A percentile compares a stretch with the other conserved stretches of the same genome.
Conservation (phyloP, 2,888 invertebrate genomes). For the Sicus ferrugineus region DNA sequence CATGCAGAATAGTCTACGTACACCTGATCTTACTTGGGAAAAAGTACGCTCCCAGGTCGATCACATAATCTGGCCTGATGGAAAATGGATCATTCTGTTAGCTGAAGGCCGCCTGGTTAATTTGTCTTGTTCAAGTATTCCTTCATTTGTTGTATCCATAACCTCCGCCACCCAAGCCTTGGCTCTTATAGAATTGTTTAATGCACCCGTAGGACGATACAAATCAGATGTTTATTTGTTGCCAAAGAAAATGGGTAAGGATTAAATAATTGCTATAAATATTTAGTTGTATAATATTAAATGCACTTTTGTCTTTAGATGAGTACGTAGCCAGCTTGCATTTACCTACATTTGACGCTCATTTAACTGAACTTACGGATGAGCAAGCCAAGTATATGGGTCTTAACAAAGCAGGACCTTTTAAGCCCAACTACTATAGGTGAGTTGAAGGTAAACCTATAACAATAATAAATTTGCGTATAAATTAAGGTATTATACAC, state of each 20-base stretch:
- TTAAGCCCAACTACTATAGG: slow-evolving; percentile 98
- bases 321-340: slow-evolving; percentile 98
- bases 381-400: slow-evolving; percentile 98
- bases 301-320: slow-evolving; percentile 64
- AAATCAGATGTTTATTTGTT: slow-evolving; percentile 96
- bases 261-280: slow-evolving; percentile 63
- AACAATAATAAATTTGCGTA: background rate
- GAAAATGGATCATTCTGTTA: slow-evolving; percentile 90
- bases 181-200: slow-evolving; percentile 95
- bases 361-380: slow-evolving; percentile 93
- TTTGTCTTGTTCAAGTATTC: slow-evolving; percentile 94
- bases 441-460: slow-evolving; percentile 57
- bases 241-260: slow-evolving; percentile 94
- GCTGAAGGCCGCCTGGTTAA: slow-evolving; percentile 97
- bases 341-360: slow-evolving; percentile 96
- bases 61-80: slow-evolving; percentile 98
- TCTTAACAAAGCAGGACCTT: slow-evolving; percentile 96
- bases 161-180: slow-evolving; percentile 97
- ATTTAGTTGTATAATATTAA: slow-evolving; percentile 62
- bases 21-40: slow-evolving; percentile 96
- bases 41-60: slow-evolving; percentile 97
- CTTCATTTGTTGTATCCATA: slow-evolving; percentile 97
- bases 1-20: slow-evolving; percentile 77
- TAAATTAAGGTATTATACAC: background rate
- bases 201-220: slow-evolving; percentile 93